phyloP scores from a whole-genome alignment of 2,797 vertebrate genomes.

The Acanthurus tractus region DNA sequence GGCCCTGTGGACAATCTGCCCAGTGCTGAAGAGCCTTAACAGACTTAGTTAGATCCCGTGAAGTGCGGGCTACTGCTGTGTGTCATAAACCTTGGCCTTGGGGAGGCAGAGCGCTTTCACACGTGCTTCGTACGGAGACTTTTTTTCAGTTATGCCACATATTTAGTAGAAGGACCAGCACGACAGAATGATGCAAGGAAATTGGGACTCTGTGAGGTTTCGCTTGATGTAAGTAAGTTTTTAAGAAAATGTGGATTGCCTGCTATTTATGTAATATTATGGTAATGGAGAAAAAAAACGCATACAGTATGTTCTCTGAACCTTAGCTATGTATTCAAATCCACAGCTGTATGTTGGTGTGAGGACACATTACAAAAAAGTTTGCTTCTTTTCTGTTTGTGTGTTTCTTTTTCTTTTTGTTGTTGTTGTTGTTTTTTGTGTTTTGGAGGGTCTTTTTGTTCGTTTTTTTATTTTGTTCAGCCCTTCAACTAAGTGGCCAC shows the following conservation, averaged over 20 bases:
- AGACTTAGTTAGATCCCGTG: conserved; percentile 56
- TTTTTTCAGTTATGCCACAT: background rate
- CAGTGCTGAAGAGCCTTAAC: conserved; percentile 27
- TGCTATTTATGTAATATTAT: background rate
- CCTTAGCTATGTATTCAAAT: too few species aligned
- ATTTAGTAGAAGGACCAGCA: background rate
- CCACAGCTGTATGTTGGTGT: too few species aligned
- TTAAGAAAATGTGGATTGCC: background rate
- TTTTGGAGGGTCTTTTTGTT: too few species aligned
- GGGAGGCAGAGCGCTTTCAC: conserved; percentile 33
- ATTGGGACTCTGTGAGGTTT: background rate
- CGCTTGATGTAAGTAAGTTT: background rate
- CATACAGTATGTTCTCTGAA: background rate
- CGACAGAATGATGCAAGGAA: background rate
- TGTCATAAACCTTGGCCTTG: conserved; percentile 60
- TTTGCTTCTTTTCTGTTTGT: too few species aligned
- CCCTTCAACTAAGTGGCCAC: too few species aligned
- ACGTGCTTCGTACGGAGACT: background rate
- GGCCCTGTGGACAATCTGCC: conserved; percentile 38
- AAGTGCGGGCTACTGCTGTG: conserved; percentile 40
- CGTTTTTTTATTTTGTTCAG: too few species aligned
- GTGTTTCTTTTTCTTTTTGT: too few species aligned
- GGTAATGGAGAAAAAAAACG: background rate
- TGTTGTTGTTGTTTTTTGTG: too few species aligned
- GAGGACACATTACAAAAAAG: too few species aligned